phyloP scores from a whole-genome alignment of 2,113 vertebrate genomes.

The Nesospiza acunhae region DNA sequence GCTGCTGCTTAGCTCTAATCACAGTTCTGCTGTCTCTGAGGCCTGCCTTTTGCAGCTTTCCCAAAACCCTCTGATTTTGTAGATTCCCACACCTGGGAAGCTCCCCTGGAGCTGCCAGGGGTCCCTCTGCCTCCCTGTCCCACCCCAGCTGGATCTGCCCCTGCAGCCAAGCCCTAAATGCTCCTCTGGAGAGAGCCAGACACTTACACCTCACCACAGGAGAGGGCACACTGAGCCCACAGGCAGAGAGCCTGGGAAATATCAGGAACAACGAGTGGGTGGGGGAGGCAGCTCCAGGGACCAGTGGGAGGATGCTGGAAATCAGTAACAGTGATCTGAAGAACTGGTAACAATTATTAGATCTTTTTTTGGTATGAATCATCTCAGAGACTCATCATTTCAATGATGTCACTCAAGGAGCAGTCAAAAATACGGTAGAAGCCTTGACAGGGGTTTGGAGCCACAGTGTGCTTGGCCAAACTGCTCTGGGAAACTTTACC shows the following conservation, averaged over 20 bases:
- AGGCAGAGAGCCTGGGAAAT: slow-evolving; percentile 48
- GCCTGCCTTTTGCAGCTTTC: too few relatives aligned
- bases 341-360: slow-evolving; percentile 64
- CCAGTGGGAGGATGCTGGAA: slow-evolving; percentile 56
- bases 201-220: neutral
- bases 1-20: too few relatives aligned
- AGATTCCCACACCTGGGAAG: neutral
- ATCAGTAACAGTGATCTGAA: slow-evolving; percentile 36
- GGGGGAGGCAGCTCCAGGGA: slow-evolving; percentile 52
- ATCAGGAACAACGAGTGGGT: slow-evolving; percentile 15
- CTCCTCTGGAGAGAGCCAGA: neutral
- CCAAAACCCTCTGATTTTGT: too few relatives aligned
- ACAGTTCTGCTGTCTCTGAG: too few relatives aligned
- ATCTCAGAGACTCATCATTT: slow-evolving; percentile 12
- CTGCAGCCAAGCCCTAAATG: neutral
- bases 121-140: neutral
- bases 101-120: neutral
- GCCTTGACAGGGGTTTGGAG: neutral
- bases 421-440: neutral
- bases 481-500: neutral
- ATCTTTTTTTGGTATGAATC: slow-evolving; percentile 51
- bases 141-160: neutral
- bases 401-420: slow-evolving; percentile 16
- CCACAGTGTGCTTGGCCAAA: neutral
- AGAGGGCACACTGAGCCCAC: neutral